These are phyloP conservation scores for Cydia splendana DNA, from an alignment of 1,140 invertebrate genomes.

Conservation along the genomic window DNA sequence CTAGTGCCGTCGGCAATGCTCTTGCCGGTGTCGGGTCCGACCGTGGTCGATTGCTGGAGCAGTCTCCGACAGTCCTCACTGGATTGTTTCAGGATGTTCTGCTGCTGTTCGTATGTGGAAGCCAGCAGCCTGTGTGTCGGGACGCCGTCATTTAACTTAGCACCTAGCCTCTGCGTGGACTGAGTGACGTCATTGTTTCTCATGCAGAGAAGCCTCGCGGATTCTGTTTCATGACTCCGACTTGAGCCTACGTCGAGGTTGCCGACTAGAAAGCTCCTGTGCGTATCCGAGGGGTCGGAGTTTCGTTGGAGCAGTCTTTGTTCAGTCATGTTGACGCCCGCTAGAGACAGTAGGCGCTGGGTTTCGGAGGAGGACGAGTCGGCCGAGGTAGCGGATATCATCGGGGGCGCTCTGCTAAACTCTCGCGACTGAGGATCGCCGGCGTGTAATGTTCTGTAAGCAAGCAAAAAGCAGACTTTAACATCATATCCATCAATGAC, in stretches of 20 bases:
- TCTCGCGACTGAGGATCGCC: conserved; percentile 65
- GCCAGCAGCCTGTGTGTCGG: conserved; percentile 71
- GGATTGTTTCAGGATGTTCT: conserved; percentile 82
- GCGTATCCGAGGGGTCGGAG: conserved; percentile 73
- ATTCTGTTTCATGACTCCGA: conserved; percentile 65
- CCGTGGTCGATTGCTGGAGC: conserved; percentile 79
- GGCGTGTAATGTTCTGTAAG: conserved; percentile 63
- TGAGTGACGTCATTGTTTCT: conserved; percentile 76
- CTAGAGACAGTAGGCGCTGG: conserved; percentile 76
- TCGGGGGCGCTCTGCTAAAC: conserved; percentile 63
- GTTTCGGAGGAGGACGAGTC: conserved; percentile 75
- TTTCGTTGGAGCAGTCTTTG: conserved; percentile 78
- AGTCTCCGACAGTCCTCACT: conserved; percentile 82
- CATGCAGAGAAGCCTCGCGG: conserved; percentile 72
- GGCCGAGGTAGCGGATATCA: conserved; percentile 52
- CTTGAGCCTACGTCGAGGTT: conserved; percentile 62
- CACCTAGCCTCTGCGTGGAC: conserved; percentile 65
- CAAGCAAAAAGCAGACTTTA: not conserved
- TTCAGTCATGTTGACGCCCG: conserved; percentile 79
- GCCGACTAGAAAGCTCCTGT: conserved; percentile 76
- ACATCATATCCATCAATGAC: not conserved
- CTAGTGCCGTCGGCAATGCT: conserved; percentile 63
- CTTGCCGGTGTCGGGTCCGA: conserved; percentile 71
- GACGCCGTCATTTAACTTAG: conserved; percentile 60
- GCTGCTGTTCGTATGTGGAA: conserved; percentile 79